These are phyloP conservation scores for Apodemia zela DNA, from an alignment of 2,888 invertebrate species.

Conservation along the genomic window DNA sequence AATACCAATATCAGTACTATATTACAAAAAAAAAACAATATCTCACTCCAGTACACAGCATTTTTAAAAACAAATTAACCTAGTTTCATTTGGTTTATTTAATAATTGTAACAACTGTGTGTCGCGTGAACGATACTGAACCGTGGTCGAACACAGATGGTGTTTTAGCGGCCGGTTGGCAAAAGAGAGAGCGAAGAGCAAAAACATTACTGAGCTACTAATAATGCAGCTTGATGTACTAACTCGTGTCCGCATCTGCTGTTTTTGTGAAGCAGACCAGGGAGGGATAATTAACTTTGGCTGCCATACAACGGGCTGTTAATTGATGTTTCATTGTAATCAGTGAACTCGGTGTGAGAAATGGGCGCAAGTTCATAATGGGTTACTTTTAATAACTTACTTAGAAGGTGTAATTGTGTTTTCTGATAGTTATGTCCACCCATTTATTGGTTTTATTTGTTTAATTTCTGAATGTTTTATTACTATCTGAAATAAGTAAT, in stretches of 20 bases:
- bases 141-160: constrained; percentile 65
- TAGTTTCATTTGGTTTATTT: too few species aligned
- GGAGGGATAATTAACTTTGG: constrained; percentile 67
- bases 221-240: constrained; percentile 62
- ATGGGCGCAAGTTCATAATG: constrained; percentile 27
- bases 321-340: constrained; percentile 70
- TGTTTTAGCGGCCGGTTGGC: constrained; percentile 63
- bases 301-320: constrained; percentile 56
- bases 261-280: constrained; percentile 66
- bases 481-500: too few species aligned
- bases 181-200: constrained; percentile 56
- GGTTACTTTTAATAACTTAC: constrained; percentile 12
- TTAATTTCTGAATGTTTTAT: too few species aligned
- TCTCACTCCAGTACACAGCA: too few species aligned
- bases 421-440: background rate
- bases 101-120: constrained; percentile 22
- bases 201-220: constrained; percentile 59
- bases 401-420: background rate
- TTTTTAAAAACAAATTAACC: too few species aligned
- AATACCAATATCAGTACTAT: too few species aligned
- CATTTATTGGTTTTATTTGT: background rate
- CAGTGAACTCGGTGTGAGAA: constrained; percentile 39
- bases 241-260: constrained; percentile 61
- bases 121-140: constrained; percentile 40
- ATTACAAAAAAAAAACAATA: too few species aligned